Evolutionary conservation across 1,140 invertebrate genomes (phyloP), one percentile per base, ranked within the genome.

Genomic region (Gonioctena quinquepunctata): DNA sequence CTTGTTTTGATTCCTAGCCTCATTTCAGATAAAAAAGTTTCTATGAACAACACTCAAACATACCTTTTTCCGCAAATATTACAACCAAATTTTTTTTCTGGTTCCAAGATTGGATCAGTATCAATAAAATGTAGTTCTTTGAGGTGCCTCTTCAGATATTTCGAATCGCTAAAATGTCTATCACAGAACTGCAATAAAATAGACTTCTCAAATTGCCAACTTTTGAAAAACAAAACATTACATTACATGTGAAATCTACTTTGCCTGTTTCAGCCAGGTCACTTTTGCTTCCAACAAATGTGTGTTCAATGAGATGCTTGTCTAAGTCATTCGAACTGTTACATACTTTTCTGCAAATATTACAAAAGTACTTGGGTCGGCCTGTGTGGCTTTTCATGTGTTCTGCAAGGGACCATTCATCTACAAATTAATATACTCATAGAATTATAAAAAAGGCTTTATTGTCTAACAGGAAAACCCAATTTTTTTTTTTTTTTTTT

Each of bases 81-180:
- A 78, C 89, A 90, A 64, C 84, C 82, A 77, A 86, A 87, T n/a
- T 88, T 88, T 66, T 87, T 83, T 73, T 89, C 88, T 11, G 65
- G 27, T 42, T 75, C 69, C 16, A 77, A 61, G 49, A 52, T 86
- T 5, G 64, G 59, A 26, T 72, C 69, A n/a, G 71, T 68, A 59
- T 71, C 73, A 13, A 72, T 70, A 61, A 76, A 76, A 69, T 81
- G 77, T 13, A 76, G 68, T 52, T 80, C 77, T 71, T 76, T 80
- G n/a, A 78, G 74, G 68, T 81, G 79, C 66, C 75, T 80, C 60
- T 78, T 81, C 21, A 81, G 62, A 61, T 66, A 75, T 64, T 75
- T 76, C 21, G 71, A 57, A 49, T 77, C 75, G 6, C 54, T 69
- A 73, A 76, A 81, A 18, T 68, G 65, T 63, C 73, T 66, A 59